phyloP scores from a whole-genome alignment of 2,113 vertebrate genomes.

The Colossoma macropomum region DNA sequence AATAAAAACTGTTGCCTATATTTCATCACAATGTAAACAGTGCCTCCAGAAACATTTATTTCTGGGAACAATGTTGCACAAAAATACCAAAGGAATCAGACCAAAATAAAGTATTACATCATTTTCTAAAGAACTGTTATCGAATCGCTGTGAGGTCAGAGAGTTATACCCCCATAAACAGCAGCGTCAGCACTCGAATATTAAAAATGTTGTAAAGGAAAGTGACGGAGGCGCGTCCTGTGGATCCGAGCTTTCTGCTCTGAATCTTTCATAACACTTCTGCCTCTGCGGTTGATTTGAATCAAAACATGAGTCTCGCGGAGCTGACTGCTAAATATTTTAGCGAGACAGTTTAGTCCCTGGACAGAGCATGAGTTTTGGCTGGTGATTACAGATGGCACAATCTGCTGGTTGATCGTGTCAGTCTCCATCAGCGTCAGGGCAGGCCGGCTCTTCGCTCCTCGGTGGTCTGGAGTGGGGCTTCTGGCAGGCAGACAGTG shows the following conservation, averaged over 20 bases:
- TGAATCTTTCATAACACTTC: slow-evolving; percentile 32
- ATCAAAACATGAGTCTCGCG: slow-evolving; percentile 20
- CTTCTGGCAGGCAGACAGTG: background rate
- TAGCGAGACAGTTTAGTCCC: slow-evolving; percentile 32
- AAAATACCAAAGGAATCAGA: no score
- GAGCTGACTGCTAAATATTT: slow-evolving; percentile 45
- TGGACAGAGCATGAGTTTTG: slow-evolving; percentile 21
- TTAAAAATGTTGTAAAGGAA: slow-evolving; percentile 10
- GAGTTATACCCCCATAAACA: background rate
- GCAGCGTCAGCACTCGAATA: background rate
- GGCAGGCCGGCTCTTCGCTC: background rate
- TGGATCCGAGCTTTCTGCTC: background rate
- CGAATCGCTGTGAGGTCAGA: background rate
- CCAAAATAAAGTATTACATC: no score
- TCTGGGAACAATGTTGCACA: no score
- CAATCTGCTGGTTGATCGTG: slow-evolving; percentile 38
- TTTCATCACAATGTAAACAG: no score
- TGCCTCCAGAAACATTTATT: no score
- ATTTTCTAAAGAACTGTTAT: background rate
- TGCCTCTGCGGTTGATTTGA: slow-evolving; percentile 16
- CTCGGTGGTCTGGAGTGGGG: background rate
- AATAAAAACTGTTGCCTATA: no score
- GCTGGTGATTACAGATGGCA: slow-evolving; percentile 38
- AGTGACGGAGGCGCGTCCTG: background rate
- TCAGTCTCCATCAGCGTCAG: slow-evolving; percentile 42